Percentiles rank a stretch among this genome's conserved stretches.
These are phyloP conservation scores for Actenoides hombroni DNA, from an alignment of 2,113 vertebrate species.

Conservation along the genomic window DNA sequence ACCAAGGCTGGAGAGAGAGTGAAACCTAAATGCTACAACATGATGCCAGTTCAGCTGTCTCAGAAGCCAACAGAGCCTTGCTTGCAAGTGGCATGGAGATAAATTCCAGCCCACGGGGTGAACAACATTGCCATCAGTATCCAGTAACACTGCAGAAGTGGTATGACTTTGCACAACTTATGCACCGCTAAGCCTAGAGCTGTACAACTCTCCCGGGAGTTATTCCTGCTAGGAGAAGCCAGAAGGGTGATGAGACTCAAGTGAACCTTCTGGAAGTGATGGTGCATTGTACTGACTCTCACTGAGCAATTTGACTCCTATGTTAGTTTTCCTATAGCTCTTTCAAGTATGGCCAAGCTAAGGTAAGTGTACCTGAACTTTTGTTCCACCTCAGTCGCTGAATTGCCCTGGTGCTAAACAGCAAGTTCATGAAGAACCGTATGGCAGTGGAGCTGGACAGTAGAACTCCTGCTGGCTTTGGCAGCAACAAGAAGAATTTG, in stretches of 20 bases:
- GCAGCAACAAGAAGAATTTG: not conserved
- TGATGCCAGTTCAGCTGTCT: not conserved
- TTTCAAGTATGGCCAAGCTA: not conserved
- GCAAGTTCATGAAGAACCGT: not conserved
- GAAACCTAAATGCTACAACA: not conserved
- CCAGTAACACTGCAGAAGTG: not conserved
- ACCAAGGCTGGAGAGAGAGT: not conserved
- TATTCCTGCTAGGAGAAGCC: not conserved
- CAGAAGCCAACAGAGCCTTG: not conserved
- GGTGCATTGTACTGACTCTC: not conserved
- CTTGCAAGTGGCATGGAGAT: not conserved
- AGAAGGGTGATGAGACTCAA: not conserved
- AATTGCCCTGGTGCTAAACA: not conserved
- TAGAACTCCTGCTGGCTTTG: not conserved
- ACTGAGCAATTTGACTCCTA: not conserved
- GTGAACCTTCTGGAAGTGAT: not conserved
- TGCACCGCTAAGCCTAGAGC: accelerated
- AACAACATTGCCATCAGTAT: not conserved
- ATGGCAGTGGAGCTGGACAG: accelerated
- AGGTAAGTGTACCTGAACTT: not conserved
- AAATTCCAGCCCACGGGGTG: not conserved
- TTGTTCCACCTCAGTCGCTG: not conserved
- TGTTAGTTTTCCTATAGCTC: not conserved
- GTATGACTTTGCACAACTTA: not conserved
- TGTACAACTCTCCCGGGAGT: not conserved